phyloP scores from a whole-genome alignment of 2,888 invertebrate species.

The Spodoptera exigua region DNA sequence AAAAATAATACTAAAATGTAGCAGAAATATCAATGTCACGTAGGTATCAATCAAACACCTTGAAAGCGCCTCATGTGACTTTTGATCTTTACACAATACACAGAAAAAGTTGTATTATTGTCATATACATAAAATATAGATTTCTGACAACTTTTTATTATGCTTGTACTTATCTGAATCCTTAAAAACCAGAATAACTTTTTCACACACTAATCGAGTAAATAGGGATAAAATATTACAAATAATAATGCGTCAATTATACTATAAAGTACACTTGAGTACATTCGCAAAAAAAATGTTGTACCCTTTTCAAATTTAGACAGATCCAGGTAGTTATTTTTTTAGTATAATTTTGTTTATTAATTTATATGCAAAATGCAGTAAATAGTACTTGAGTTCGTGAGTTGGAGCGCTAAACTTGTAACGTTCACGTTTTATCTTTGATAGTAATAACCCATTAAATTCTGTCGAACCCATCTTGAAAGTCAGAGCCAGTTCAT shows the following conservation, averaged over 20 bases:
- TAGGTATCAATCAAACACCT: constrained; percentile 49
- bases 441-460: constrained; percentile 70
- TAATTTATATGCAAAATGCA: constrained; percentile 17
- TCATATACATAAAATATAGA: constrained; percentile 12
- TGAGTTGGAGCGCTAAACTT: constrained; percentile 38
- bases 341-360: not conserved
- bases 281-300: too few species aligned
- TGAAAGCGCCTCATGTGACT: constrained; percentile 46
- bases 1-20: constrained; percentile 17
- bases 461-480: constrained; percentile 71
- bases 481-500: constrained; percentile 76
- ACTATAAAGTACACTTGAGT: too few species aligned
- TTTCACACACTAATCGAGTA: constrained; percentile 2
- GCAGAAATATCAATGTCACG: constrained; percentile 21
- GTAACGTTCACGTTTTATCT: constrained; percentile 57
- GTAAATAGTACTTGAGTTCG: constrained; percentile 19
- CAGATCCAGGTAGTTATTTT: too few species aligned
- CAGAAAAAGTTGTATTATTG: constrained; percentile 39
- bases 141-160: constrained; percentile 5
- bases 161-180: constrained; percentile 17
- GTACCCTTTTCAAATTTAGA: too few species aligned
- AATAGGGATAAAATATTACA: too few species aligned
- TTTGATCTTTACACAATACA: constrained; percentile 40
- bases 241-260: too few species aligned
- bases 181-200: constrained; percentile 5